Evolutionary conservation across 1,140 invertebrate species (phyloP), one percentile per base, ranked within the genome.

Genomic region (Musca domestica): DNA sequence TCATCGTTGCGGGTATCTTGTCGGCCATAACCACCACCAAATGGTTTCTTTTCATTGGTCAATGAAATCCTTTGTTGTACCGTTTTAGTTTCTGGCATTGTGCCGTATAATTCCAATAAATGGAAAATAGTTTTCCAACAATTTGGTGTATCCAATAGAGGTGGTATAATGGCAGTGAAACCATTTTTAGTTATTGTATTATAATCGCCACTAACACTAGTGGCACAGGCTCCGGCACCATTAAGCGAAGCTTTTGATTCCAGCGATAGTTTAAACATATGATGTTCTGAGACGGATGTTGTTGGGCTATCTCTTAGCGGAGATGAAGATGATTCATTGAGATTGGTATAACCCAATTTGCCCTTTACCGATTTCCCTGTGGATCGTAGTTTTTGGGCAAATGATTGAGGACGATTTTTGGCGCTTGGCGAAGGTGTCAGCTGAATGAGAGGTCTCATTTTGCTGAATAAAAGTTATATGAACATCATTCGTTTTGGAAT

Each of bases 81-180:
- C 0, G 94, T 97, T 82, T 97, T 96, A 0, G 93, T 93, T 76
- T 97, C 95, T 0, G 95, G 95, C 87, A 95, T 93, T 17, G 92
- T 95, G 2, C 95, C 94, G 78, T 98, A 98, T 20, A 98, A 83
- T 75, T 98, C 94, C 41, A 98, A 82, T 17, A 98, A 85, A 81
- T 95, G 91, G 78, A 95, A 97, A 70, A 98, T 91, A 6, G 94
- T 98, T 78, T 93, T 91, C 95, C 95, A 98, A 77, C 95, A 98
- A 71, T 91, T 88, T 14, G 93, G 93, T 1, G 89, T 91, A 67
- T 77, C 78, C 27, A 81, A 17, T 41, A 80, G n/a, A 0, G 76
- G 73, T 0, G 70, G 70, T 54, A 75, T 64, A 9, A 64, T 19
- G 15, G 19, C 48, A 69, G 61, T 12, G 67, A 71, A 70, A 73